phyloP scores from a whole-genome alignment of 2,113 vertebrate species.

The Casuarius casuarius region DNA sequence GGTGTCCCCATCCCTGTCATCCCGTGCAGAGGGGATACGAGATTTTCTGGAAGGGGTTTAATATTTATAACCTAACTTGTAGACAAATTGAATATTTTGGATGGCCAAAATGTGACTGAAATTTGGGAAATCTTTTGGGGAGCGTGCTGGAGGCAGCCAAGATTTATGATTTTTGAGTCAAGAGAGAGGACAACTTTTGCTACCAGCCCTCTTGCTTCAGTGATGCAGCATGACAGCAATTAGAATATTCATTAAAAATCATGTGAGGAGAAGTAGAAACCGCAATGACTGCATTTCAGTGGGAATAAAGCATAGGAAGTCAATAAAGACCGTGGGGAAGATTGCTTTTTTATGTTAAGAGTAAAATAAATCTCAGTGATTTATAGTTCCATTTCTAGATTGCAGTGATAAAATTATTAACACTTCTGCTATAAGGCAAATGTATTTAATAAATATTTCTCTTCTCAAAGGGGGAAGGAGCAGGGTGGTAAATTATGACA shows the following conservation, averaged over 20 bases:
- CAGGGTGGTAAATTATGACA: constrained; percentile 1
- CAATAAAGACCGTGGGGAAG: constrained; percentile 61
- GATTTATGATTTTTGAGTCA: background rate
- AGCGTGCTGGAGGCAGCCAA: background rate
- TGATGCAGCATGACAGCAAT: background rate
- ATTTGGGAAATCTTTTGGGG: background rate
- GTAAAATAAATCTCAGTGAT: constrained; percentile 50
- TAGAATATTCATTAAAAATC: constrained; percentile 47
- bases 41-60: background rate
- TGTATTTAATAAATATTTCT: constrained; percentile 57
- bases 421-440: constrained; percentile 35
- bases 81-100: background rate
- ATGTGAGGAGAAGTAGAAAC: background rate
- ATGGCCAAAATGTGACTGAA: background rate
- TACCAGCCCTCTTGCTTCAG: background rate
- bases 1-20: background rate
- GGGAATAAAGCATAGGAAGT: constrained; percentile 26
- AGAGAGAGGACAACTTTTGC: background rate
- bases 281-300: background rate
- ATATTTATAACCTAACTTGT: background rate
- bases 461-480: background rate
- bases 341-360: constrained; percentile 31
- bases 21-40: background rate
- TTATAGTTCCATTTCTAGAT: constrained; percentile 43
- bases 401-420: constrained; percentile 57